Evolutionary conservation across 2,797 vertebrate species (phyloP).

Genomic region (Vespertilio murinus): DNA sequence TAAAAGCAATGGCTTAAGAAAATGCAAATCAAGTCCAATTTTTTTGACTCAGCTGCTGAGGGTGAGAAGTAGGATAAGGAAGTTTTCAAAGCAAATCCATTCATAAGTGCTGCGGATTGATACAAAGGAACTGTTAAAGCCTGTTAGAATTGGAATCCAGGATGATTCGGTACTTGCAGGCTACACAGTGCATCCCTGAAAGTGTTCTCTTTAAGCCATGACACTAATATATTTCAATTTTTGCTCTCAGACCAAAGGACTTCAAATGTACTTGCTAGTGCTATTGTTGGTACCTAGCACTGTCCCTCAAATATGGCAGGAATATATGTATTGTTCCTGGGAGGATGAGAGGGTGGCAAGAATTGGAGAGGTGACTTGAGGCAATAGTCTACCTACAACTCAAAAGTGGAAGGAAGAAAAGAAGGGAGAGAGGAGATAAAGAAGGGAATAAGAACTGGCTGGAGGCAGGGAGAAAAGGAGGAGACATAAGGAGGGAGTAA

Average conservation of each 20-base stretch:
- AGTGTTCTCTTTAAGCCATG: background rate
- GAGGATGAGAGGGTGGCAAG: background rate
- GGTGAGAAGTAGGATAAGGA: background rate
- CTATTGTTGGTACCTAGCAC: background rate
- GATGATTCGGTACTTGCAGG: background rate
- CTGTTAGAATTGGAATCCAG: background rate
- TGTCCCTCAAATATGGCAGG: background rate
- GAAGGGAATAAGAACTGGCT: background rate
- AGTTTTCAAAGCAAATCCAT: constrained; percentile 75
- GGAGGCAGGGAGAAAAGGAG: background rate
- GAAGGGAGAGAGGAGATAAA: background rate
- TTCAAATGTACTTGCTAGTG: background rate
- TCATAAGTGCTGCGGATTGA: constrained; percentile 81
- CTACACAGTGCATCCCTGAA: background rate
- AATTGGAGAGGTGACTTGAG: constrained; percentile 6
- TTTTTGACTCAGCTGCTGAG: background rate
- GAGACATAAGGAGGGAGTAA: background rate
- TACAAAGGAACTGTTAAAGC: constrained; percentile 76
- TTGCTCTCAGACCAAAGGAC: constrained; percentile 19
- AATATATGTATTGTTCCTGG: background rate
- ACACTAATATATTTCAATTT: constrained; percentile 41
- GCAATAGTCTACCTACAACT: background rate
- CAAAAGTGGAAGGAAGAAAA: background rate
- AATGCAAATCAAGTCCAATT: constrained; percentile 76
- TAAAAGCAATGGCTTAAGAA: constrained; percentile 71